Evolutionary conservation across 2,888 invertebrate species (phyloP).

Genomic region (Drosophila kokeensis): DNA sequence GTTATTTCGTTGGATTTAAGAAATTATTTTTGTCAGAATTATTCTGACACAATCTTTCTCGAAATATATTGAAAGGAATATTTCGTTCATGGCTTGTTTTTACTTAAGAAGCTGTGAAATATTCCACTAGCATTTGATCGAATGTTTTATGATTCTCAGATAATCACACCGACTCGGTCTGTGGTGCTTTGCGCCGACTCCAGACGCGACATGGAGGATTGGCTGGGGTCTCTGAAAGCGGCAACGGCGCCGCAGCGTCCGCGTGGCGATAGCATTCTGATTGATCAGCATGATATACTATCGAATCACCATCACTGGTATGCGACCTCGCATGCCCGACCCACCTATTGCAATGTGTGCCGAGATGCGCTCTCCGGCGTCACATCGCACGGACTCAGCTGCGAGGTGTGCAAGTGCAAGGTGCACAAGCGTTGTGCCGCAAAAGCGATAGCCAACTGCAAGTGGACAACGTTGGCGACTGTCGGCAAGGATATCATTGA

Average conservation of each 20-base stretch:
- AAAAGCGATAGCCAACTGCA: conserved; percentile 97
- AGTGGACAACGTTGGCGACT: conserved; percentile 98
- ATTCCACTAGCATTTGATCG: background rate
- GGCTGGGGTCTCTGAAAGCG: conserved; percentile 93
- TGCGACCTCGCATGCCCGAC: conserved; percentile 96
- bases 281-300: conserved; percentile 88
- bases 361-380: conserved; percentile 96
- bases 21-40: background rate
- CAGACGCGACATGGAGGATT: conserved; percentile 95
- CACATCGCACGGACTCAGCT: conserved; percentile 97
- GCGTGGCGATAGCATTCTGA: conserved; percentile 86
- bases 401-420: conserved; percentile 99
- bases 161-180: conserved; percentile 91
- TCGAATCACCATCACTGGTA: conserved; percentile 93
- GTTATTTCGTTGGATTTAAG: background rate
- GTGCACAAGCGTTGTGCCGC: conserved; percentile 97
- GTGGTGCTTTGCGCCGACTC: conserved; percentile 92
- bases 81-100: background rate
- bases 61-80: background rate
- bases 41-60: background rate
- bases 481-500: conserved; percentile 98
- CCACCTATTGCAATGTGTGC: conserved; percentile 98
- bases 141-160: conserved; percentile 41
- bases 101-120: background rate
- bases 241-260: conserved; percentile 86